phyloP scores from a whole-genome alignment of 2,113 vertebrate genomes.

The Guaruba guarouba region DNA sequence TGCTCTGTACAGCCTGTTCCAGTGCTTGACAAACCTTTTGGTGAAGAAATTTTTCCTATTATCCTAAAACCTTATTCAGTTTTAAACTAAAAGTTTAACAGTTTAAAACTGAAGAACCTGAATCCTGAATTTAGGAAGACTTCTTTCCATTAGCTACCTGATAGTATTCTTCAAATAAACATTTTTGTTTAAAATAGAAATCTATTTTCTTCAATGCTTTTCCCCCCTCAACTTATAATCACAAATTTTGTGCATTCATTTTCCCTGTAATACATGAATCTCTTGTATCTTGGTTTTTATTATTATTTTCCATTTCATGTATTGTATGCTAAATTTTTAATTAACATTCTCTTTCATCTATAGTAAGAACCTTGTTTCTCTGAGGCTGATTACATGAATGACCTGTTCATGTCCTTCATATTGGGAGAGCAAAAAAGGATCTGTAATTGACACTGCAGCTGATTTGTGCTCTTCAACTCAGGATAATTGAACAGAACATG shows the following conservation, averaged over 20 bases:
- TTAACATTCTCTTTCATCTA: not conserved
- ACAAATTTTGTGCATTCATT: not conserved
- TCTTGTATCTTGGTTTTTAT: not conserved
- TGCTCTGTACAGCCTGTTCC: not conserved
- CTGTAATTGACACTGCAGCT: not conserved
- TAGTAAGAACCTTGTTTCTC: not conserved
- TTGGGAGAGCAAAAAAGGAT: not conserved
- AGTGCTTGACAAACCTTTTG: not conserved
- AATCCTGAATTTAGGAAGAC: not conserved
- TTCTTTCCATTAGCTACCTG: not conserved
- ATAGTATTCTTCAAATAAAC: not conserved
- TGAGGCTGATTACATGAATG: not conserved
- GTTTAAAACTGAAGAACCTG: not conserved
- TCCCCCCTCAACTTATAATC: not conserved
- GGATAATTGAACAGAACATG: not conserved
- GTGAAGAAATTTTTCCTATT: not conserved
- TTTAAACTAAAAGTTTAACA: not conserved
- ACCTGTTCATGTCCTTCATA: not conserved
- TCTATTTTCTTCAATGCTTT: not conserved
- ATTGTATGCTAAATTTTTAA: not conserved
- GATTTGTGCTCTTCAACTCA: not conserved
- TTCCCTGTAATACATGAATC: not conserved
- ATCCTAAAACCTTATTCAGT: not conserved
- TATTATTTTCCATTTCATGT: not conserved
- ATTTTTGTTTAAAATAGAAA: not conserved